Percentiles rank a stretch among this genome's conserved stretches.
Evolutionary conservation across 2,113 vertebrate genomes (phyloP).

Genomic region (Caloenas nicobarica): DNA sequence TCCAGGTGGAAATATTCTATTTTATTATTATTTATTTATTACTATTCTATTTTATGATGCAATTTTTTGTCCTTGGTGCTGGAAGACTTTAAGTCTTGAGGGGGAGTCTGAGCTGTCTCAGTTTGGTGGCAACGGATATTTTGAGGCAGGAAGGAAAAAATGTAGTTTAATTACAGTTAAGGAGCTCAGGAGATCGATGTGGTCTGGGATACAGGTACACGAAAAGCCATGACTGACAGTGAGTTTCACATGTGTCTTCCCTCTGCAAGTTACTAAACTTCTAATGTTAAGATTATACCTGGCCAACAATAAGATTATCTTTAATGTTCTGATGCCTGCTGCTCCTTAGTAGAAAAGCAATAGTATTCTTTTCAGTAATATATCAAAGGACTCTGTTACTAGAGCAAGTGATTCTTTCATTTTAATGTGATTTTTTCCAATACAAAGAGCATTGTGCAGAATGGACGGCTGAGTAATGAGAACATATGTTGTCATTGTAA

Average conservation of each 20-base stretch:
- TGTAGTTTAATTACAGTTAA: background rate
- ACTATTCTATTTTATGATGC: background rate
- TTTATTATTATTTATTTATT: background rate
- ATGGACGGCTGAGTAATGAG: background rate
- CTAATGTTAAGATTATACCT: background rate
- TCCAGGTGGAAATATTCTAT: background rate
- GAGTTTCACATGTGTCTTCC: background rate
- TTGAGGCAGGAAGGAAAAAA: background rate
- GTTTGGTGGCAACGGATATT: background rate
- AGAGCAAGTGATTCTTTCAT: background rate
- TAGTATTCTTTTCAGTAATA: background rate
- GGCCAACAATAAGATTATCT: background rate
- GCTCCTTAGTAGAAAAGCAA: background rate
- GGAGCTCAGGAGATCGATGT: background rate
- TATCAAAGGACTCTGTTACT: background rate
- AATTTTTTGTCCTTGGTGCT: background rate
- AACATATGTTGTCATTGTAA: background rate
- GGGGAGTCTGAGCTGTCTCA: background rate
- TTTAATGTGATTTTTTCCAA: background rate
- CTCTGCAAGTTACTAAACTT: background rate
- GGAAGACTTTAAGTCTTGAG: background rate
- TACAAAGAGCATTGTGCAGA: background rate
- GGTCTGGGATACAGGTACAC: accelerated
- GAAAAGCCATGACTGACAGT: background rate
- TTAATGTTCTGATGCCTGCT: background rate